Evolutionary conservation across 2,888 invertebrate species (phyloP), one percentile per base, ranked within the genome.

Genomic region (Amblyjoppa proteus): DNA sequence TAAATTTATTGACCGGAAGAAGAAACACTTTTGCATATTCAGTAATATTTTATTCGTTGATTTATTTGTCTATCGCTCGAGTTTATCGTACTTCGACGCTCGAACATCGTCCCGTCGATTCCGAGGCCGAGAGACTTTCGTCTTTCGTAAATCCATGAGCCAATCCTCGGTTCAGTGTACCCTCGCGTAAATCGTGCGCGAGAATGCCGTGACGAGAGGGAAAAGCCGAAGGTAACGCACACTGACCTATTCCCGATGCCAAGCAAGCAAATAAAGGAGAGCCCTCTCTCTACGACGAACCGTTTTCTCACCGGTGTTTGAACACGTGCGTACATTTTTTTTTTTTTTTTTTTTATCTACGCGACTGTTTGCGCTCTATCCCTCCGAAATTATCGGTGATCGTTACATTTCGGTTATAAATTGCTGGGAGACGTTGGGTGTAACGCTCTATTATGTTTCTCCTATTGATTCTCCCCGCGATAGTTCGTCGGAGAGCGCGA

Each of bases 211-310:
- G 25, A 25, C 58, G 13, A 13, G 13, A 28, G 53, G 13, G 70
- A 61, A n/a, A 64, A n/a, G n/a, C n/a, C 38, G 64, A 61, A 41
- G 31, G 64, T 38, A 49, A 71, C 25, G 45, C 61, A 31, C 71
- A 25, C 41, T 70, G 66, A 76, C 77, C 75, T 77, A 73, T 49
- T 68, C 77, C 69, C 28, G 69, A 75, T 56, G 69, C 45, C 66
- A 64, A 41, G 70, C 31, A n/a, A 83, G 69, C 70, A 79, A 83
- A 83, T 79, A 83, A 79, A 83, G 79, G 64, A 79, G 79, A 73
- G 45, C 25, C 83, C 25, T 20, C 56, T 66, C 28, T 20, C 38
- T n/a, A 16, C 56, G 20, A 41, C 74, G 20, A 53, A 38, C 51
- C 51, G 53, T 16, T 74, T 74, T 78, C 51, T 64, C 66, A 34